Percentiles rank a stretch among this genome's conserved stretches.
These are phyloP conservation scores for Folsomia manolachei DNA, from an alignment of 2,888 invertebrate species.

Conservation along the genomic window DNA sequence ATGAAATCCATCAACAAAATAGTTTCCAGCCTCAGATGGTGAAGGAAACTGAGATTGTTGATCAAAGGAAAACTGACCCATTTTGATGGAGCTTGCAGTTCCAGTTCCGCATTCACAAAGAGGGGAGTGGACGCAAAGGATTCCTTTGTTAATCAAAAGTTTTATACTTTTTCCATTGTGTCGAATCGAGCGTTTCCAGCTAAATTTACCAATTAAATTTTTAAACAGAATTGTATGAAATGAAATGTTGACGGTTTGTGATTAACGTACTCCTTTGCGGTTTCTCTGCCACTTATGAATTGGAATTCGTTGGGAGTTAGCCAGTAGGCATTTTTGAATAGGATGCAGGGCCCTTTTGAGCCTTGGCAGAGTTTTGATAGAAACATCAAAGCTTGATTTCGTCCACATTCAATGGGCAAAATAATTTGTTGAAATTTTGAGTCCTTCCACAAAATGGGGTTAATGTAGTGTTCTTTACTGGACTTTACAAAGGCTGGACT, in stretches of 20 bases:
- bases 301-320: conserved; percentile 58
- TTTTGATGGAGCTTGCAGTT: conserved; percentile 10
- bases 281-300: conserved; percentile 56
- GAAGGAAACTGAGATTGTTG: no score
- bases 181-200: conserved; percentile 54
- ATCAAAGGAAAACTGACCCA: not conserved
- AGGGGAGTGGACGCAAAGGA: conserved; percentile 55
- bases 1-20: no score
- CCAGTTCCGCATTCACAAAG: conserved; percentile 53
- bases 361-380: conserved; percentile 54
- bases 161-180: conserved; percentile 57
- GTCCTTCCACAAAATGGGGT: conserved; percentile 41
- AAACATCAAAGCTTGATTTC: conserved; percentile 52
- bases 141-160: conserved; percentile 56
- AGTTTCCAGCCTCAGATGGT: no score
- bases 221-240: not conserved
- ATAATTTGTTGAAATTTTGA: conserved; percentile 37
- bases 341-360: conserved; percentile 56
- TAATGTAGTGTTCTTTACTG: conserved; percentile 41
- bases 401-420: conserved; percentile 49
- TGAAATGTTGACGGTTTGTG: not conserved
- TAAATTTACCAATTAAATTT: conserved; percentile 6
- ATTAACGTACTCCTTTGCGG: conserved; percentile 54
- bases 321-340: conserved; percentile 54
- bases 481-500: conserved; percentile 36